These are phyloP conservation scores for Parus major DNA, from an alignment of 2,113 vertebrate genomes.

Conservation along the genomic window DNA sequence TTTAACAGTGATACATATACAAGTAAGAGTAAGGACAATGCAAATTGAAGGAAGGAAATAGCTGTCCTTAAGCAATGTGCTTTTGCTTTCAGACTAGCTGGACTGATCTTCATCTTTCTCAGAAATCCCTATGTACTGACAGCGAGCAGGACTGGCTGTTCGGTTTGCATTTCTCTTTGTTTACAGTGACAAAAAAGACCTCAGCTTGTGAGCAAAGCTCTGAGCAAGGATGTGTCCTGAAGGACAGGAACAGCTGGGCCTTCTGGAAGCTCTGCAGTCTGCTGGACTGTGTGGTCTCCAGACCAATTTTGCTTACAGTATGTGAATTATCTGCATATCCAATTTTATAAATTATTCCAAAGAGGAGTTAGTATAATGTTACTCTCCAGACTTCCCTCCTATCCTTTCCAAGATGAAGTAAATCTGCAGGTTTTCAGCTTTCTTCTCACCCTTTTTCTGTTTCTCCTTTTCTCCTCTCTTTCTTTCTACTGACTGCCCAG, in stretches of 20 bases:
- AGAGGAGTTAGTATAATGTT: not conserved
- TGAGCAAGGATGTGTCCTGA: conserved; percentile 41
- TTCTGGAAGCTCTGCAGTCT: not conserved
- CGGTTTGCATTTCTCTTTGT: conserved; percentile 46
- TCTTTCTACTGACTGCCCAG: not conserved
- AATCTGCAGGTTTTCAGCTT: not conserved
- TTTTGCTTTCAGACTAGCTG: conserved; percentile 29
- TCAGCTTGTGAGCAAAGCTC: not conserved
- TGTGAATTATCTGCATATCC: not conserved
- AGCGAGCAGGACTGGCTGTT: not conserved
- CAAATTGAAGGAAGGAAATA: not conserved
- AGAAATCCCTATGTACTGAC: not conserved
- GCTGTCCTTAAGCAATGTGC: not conserved
- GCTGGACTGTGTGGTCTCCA: not conserved
- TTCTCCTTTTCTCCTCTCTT: not conserved
- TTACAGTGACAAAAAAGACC: conserved; percentile 47
- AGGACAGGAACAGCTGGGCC: conserved; percentile 70
- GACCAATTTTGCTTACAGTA: conserved; percentile 1
- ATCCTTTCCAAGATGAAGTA: not conserved
- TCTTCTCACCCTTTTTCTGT: not conserved
- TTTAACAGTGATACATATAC: conserved; percentile 22
- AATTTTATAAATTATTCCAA: not conserved
- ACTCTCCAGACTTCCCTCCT: not conserved
- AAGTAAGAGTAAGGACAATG: not conserved
- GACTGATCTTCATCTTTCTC: not conserved